Evolutionary conservation across 1,140 invertebrate species (phyloP), one percentile per base, ranked within the genome.

Genomic region (Orussus abietinus): DNA sequence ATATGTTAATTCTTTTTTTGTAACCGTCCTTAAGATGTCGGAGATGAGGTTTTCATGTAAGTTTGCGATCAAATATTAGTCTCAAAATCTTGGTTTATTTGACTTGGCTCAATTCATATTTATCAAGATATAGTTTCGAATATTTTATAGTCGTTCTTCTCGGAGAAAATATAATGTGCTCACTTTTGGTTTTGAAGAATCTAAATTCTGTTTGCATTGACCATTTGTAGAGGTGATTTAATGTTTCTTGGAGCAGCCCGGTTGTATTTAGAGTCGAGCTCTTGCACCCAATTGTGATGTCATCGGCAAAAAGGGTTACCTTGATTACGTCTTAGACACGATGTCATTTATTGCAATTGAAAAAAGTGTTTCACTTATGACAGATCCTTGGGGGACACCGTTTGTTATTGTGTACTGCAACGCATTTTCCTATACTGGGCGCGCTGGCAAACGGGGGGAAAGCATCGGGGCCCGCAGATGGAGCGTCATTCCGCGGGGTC

Each of bases 371-470:
- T 49, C 49, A 29, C 52, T 57, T 3, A 55, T 11, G 4, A 45
- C 41, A 2, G 49, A 55, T 1, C 49, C 55, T 43, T 56, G 47
- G 1, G 52, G 45, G 3, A 52, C 25, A 6, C 52, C 52, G 26
- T 55, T 55, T 10, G 45, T 21, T 5, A n/a, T n/a, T n/a, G n/a
- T n/a, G n/a, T n/a, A n/a, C n/a, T n/a, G n/a, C n/a, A n/a, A n/a
- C n/a, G n/a, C n/a, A n/a, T n/a, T n/a, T n/a, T n/a, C n/a, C n/a
- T n/a, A n/a, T n/a, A n/a, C n/a, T n/a, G n/a, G n/a, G n/a, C n/a
- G n/a, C n/a, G n/a, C n/a, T n/a, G n/a, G n/a, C n/a, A n/a, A n/a
- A n/a, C n/a, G n/a, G n/a, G n/a, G n/a, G n/a, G n/a, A n/a, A n/a
- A n/a, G n/a, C n/a, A n/a, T n/a, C n/a, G n/a, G n/a, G n/a, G n/a